A percentile compares a stretch with the other conserved stretches of the same genome.
Evolutionary conservation across 2,888 invertebrate species (phyloP).

Genomic region (Meta bourneti): DNA sequence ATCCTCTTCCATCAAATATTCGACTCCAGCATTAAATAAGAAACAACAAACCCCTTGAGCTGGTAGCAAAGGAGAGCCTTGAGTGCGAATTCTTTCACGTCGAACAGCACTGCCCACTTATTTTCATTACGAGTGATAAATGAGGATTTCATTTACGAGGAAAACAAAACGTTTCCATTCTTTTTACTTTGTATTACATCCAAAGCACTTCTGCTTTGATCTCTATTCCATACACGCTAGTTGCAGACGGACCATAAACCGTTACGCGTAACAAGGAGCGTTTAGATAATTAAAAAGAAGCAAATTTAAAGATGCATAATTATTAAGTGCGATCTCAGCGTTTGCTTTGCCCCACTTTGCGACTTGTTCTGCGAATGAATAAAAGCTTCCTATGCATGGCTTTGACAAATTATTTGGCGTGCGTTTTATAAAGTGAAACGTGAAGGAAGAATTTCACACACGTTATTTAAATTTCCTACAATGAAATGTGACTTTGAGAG

Average conservation of each 20-base stretch:
- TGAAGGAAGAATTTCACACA: no score
- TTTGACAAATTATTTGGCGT: no score
- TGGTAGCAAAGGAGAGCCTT: conserved; percentile 1
- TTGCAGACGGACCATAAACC: background rate
- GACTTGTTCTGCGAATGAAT: background rate
- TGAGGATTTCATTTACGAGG: conserved; percentile 44
- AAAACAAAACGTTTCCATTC: conserved; percentile 15
- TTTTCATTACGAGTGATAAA: conserved; percentile 55
- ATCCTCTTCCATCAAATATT: background rate
- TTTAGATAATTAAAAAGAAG: background rate
- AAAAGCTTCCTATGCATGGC: no score
- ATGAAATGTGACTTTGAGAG: no score
- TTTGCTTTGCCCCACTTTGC: background rate
- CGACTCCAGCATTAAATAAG: conserved; percentile 1
- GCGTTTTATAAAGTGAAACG: no score
- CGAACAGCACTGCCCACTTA: conserved; percentile 41
- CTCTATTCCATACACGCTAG: background rate
- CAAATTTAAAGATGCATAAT: background rate
- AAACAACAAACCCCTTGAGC: conserved; percentile 5
- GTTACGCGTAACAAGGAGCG: background rate
- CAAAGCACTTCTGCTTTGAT: background rate
- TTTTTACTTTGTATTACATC: conserved; percentile 37
- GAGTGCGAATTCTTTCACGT: conserved; percentile 42
- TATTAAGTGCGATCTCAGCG: background rate
- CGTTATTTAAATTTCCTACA: no score